Percentiles rank a stretch among this genome's conserved stretches.
Evolutionary conservation across 2,888 invertebrate genomes (phyloP).

Genomic region (Pristionchus japonicus): DNA sequence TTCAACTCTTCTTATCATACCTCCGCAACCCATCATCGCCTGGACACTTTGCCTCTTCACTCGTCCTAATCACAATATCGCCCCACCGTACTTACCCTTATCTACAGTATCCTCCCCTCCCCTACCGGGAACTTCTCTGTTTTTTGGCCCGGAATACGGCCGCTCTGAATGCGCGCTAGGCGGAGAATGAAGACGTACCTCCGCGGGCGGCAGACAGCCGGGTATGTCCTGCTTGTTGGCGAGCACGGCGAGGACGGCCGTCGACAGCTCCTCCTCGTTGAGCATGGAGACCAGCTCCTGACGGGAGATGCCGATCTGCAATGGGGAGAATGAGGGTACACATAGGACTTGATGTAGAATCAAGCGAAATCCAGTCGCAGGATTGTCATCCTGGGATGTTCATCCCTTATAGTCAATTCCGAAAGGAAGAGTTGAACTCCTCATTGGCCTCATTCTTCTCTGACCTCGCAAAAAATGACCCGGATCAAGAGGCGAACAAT

Average conservation of each 20-base stretch:
- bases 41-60: neutral
- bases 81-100: neutral
- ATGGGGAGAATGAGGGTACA: neutral
- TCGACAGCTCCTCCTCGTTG: slow-evolving; percentile 88
- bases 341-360: no score
- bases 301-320: slow-evolving; percentile 92
- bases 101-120: neutral
- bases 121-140: no score
- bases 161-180: no score
- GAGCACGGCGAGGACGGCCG: slow-evolving; percentile 93
- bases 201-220: slow-evolving; percentile 94
- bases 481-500: no score
- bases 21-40: neutral
- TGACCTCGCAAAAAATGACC: no score
- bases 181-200: no score
- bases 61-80: neutral
- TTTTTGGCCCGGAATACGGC: no score
- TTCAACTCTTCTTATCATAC: neutral
- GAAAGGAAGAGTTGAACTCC: no score
- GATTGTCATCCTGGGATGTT: no score
- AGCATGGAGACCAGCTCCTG: slow-evolving; percentile 79
- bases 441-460: no score
- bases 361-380: no score
- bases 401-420: no score
- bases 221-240: slow-evolving; percentile 99